Percentiles rank a stretch among this genome's conserved stretches.
Evolutionary conservation across 2,888 invertebrate genomes (phyloP).

Genomic region (Clunio marinus): DNA sequence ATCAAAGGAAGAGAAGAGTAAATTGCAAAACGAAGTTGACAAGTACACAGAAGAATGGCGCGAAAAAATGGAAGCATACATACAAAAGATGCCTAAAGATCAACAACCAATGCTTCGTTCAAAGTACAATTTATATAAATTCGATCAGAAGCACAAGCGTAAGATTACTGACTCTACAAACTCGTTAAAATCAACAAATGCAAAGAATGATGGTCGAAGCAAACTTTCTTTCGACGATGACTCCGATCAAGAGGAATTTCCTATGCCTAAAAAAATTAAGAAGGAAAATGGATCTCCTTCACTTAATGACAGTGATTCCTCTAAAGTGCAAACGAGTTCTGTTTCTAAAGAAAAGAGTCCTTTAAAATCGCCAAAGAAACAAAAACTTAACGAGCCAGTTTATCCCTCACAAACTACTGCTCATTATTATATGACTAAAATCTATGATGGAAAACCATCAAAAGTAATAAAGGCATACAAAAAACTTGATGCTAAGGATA

Average conservation of each 20-base stretch:
- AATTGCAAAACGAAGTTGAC: not conserved
- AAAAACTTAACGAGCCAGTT: not conserved
- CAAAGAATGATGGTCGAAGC: too few relatives aligned
- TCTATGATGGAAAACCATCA: not conserved
- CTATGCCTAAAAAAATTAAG: too few relatives aligned
- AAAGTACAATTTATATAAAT: not conserved
- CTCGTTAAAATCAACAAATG: too few relatives aligned
- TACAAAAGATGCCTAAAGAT: not conserved
- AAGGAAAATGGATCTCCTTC: too few relatives aligned
- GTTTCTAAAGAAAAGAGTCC: not conserved
- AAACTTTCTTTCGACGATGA: too few relatives aligned
- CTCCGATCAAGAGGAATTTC: too few relatives aligned
- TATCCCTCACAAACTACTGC: conserved; percentile 6
- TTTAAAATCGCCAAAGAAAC: not conserved
- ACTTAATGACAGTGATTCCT: too few relatives aligned
- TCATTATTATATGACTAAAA: conserved; percentile 23
- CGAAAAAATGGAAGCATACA: not conserved
- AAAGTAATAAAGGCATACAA: conserved; percentile 5
- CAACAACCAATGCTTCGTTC: not conserved
- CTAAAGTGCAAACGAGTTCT: too few relatives aligned
- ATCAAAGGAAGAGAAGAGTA: not conserved
- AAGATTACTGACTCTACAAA: too few relatives aligned
- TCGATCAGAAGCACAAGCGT: not conserved
- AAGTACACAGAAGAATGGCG: not conserved
- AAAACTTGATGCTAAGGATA: not conserved